A percentile compares a stretch with the other conserved stretches of the same genome.
Evolutionary conservation across 2,113 vertebrate species (phyloP).

Genomic region (Limanda limanda): DNA sequence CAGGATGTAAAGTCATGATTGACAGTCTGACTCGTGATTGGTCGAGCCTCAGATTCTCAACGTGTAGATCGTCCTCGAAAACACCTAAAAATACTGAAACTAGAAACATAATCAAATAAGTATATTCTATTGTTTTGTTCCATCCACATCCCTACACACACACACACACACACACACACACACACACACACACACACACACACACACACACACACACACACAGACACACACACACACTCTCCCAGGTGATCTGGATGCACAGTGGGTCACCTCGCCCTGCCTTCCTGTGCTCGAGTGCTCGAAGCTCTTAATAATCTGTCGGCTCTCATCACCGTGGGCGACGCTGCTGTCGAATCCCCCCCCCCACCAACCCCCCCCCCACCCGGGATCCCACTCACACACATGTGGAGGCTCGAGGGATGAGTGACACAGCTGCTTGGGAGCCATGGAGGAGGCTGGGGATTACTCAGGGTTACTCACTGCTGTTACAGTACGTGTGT

Average conservation of each 20-base stretch:
- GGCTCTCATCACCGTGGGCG: slow-evolving; percentile 39
- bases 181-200: too few relatives aligned
- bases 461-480: slow-evolving; percentile 47
- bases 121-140: too few relatives aligned
- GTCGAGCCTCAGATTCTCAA: too few relatives aligned
- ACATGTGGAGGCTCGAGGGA: slow-evolving; percentile 15
- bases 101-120: too few relatives aligned
- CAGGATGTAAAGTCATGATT: too few relatives aligned
- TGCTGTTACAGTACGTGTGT: slow-evolving; percentile 15
- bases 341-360: slow-evolving; percentile 26
- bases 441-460: slow-evolving; percentile 8
- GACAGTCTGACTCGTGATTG: too few relatives aligned
- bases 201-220: too few relatives aligned
- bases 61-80: too few relatives aligned
- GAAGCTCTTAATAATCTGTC: slow-evolving; percentile 43
- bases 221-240: slow-evolving; percentile 10
- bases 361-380: too few relatives aligned
- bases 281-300: slow-evolving; percentile 5
- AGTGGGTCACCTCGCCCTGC: neutral
- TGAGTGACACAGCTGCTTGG: slow-evolving; percentile 46
- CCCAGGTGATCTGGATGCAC: neutral
- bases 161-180: too few relatives aligned
- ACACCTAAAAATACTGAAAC: too few relatives aligned
- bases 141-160: too few relatives aligned
- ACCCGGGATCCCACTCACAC: slow-evolving; percentile 39